phyloP scores from a whole-genome alignment of 2,797 vertebrate genomes.

The Sebastes goodei region DNA sequence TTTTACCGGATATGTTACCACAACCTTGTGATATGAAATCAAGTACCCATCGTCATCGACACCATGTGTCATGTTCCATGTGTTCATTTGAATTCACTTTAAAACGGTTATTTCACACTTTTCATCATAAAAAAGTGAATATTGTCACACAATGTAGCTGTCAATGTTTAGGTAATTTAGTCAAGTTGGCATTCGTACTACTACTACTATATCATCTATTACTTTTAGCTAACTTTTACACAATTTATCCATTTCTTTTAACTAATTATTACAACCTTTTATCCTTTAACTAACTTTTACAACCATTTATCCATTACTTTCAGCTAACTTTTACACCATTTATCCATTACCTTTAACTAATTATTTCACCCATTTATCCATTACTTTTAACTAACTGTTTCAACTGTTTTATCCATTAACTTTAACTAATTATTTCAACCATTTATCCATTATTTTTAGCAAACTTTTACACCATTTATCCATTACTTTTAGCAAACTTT shows the following conservation, averaged over 20 bases:
- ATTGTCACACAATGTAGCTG: not conserved
- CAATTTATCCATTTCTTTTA: no score
- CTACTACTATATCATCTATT: accelerated
- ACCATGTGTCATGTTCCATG: not conserved
- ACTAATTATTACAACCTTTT: no score
- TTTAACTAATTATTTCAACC: not conserved
- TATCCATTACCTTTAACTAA: not conserved
- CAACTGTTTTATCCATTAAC: not conserved
- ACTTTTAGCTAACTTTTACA: not conserved
- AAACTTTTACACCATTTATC: not conserved
- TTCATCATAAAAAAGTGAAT: not conserved
- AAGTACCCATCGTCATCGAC: no score
- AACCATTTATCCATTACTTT: not conserved
- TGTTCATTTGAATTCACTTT: not conserved
- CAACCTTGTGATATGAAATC: not conserved
- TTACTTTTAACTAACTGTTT: not conserved
- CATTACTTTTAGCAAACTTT: not conserved
- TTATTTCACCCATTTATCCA: not conserved
- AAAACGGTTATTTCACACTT: not conserved
- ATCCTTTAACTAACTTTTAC: no score
- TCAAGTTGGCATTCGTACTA: not conserved
- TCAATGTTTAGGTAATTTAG: not conserved
- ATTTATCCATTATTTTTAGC: no score
- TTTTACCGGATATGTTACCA: not conserved
- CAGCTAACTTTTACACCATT: not conserved